These are phyloP conservation scores for Onychomys torridus DNA, from an alignment of 2,797 vertebrate species.

Conservation along the genomic window DNA sequence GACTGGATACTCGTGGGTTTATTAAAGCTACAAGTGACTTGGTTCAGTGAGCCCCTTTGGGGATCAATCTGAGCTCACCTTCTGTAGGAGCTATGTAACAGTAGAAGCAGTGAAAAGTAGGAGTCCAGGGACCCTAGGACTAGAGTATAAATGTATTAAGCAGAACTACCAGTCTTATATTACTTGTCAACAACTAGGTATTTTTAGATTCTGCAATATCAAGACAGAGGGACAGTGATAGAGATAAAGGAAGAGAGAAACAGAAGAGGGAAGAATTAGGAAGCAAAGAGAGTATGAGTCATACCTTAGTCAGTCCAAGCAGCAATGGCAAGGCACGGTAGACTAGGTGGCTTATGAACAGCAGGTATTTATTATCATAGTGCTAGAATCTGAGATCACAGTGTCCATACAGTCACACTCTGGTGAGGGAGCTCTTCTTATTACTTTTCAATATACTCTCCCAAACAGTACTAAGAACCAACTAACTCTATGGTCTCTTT, in stretches of 20 bases:
- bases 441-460: neutral
- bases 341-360: neutral
- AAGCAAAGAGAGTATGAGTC: neutral
- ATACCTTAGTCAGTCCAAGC: neutral
- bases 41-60: neutral
- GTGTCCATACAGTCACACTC: neutral
- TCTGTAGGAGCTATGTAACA: neutral
- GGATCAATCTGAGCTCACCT: neutral
- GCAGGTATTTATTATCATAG: neutral
- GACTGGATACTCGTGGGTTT: neutral
- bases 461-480: neutral
- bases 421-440: neutral
- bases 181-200: neutral
- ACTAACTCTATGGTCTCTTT: neutral
- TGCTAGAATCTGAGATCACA: neutral
- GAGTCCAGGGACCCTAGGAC: neutral
- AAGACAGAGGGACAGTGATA: neutral
- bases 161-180: neutral
- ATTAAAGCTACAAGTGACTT: constrained; percentile 1
- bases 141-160: neutral
- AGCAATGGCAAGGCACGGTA: neutral
- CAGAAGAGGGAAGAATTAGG: neutral
- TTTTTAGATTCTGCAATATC: neutral
- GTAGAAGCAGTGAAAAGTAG: neutral
- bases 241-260: neutral